Evolutionary conservation across 2,113 vertebrate genomes (phyloP), one percentile per base, ranked within the genome.

Genomic region (Ia io): DNA sequence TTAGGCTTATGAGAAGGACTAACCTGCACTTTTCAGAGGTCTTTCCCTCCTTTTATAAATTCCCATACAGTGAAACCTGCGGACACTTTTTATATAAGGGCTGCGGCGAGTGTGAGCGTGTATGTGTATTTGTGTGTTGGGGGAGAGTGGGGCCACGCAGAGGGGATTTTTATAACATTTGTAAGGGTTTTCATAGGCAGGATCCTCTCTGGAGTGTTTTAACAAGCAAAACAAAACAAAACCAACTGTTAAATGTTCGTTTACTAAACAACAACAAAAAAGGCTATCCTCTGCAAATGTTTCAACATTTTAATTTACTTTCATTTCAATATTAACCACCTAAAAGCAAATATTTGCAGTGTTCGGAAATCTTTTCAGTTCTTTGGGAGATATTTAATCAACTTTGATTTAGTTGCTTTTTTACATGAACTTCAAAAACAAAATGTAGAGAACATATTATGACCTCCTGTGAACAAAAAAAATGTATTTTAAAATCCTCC

Each of bases 1-100:
- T 20, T 63, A 56, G 56, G 94, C 93, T 96, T 56, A 90, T 97
- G 94, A 97, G 96, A 78, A 95, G 80, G 37, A 90, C 86, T 69
- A 59, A 71, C 84, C 49, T 89, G 61, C 67, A 90, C 86, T 67
- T 96, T 95, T 96, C 73, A 51, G 92, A 90, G 74, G 77, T 82
- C 85, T 93, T 83, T 70, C 77, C 53, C 18, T 84, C 47, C 82
- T 96, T 93, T 94, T 86, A 71, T 94, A 96, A 97, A 95, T 92
- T 73, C 85, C 78, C 91, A 93, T 90, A 96, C 78, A 96, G 95
- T 84, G 80, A 88, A 89, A 94, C 90, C 88, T 91, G 92, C 91
- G 85, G 89, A 86, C 88, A 79, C 69, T 49, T 67, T 87, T 96
- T 90, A 67, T 71, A 90, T 95, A 95, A 93, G 73, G 6, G 53